phyloP scores from a whole-genome alignment of 1,140 invertebrate genomes.

The Caligus rogercresseyi region DNA sequence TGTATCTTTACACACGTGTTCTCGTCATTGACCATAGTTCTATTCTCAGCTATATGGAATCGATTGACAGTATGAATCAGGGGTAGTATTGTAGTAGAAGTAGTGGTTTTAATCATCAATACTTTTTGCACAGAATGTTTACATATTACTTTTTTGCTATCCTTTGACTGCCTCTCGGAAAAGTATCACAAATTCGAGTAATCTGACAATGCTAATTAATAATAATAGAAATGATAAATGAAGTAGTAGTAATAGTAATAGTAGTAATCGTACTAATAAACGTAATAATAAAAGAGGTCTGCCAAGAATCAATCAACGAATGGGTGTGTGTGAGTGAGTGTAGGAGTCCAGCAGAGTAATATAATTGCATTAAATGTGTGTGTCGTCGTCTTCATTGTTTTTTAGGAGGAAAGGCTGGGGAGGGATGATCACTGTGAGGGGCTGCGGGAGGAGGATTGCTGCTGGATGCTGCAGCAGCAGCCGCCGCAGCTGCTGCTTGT shows the following conservation, averaged over 20 bases:
- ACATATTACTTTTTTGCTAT: no score
- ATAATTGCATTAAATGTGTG: no score
- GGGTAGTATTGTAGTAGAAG: no score
- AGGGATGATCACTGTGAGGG: background rate
- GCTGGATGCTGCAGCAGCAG: slow-evolving; percentile 3
- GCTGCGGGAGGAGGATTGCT: background rate
- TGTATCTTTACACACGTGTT: background rate
- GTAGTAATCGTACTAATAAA: background rate
- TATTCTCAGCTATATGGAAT: background rate
- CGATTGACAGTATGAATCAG: background rate
- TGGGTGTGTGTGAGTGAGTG: no score
- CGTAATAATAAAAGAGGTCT: no score
- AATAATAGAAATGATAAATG: background rate
- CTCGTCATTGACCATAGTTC: background rate
- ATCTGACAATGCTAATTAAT: background rate
- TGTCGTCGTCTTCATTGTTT: background rate
- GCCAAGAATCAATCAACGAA: no score
- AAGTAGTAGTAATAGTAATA: background rate
- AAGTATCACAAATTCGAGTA: background rate
- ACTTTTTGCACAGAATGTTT: background rate
- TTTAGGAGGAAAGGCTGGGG: no score
- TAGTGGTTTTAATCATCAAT: no score
- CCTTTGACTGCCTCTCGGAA: background rate
- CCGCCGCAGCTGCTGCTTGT: background rate
- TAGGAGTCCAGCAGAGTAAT: no score